These are phyloP conservation scores for Buphagus erythrorhynchus DNA, from an alignment of 2,797 vertebrate genomes.

Conservation along the genomic window DNA sequence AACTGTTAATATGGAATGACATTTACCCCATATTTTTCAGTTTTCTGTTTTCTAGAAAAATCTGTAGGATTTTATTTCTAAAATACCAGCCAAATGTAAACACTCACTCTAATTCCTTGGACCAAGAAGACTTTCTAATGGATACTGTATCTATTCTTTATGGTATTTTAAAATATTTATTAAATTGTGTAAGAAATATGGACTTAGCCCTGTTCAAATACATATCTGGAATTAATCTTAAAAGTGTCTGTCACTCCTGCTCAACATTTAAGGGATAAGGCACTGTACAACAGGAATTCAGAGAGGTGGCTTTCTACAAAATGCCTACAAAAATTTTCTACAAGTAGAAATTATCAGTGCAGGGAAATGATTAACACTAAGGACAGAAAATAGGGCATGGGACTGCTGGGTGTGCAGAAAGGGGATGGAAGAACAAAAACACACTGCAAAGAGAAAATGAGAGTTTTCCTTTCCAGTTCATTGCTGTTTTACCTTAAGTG, in stretches of 20 bases:
- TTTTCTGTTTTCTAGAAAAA: neutral
- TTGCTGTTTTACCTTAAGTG: neutral
- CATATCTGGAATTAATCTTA: neutral
- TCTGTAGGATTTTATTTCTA: neutral
- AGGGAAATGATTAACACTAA: neutral
- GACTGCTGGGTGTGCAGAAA: neutral
- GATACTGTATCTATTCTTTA: neutral
- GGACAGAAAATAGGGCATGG: neutral
- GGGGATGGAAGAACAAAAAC: neutral
- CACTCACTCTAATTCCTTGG: neutral
- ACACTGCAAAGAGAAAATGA: neutral
- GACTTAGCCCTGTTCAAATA: neutral
- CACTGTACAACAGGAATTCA: neutral
- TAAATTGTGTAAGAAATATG: neutral
- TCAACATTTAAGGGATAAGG: neutral
- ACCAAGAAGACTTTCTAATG: neutral
- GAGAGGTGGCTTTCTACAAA: neutral
- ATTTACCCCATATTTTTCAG: neutral
- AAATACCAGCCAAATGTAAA: neutral
- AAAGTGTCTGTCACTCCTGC: neutral
- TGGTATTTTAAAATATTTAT: neutral
- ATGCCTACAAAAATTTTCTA: neutral
- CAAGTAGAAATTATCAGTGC: neutral
- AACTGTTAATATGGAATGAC: neutral
- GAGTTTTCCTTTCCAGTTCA: neutral